Base-by-base conservation (phyloP, 2,888 invertebrate genomes). In the Clostera curtula region DNA sequence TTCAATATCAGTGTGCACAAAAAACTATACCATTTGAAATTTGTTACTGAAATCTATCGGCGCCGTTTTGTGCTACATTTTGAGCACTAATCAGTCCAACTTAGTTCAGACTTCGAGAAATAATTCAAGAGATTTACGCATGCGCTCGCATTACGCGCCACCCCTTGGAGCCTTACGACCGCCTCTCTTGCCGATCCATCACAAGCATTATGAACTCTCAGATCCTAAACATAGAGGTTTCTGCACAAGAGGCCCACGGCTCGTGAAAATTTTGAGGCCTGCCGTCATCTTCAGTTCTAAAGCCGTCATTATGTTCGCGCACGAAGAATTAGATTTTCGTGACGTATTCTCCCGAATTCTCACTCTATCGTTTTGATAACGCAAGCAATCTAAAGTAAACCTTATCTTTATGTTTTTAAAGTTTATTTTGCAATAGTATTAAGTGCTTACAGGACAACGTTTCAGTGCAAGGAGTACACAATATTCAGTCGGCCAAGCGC, bases 81-180 rank as follows among this genome's bases (percentile, higher is more conserved):
- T 24, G 34, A 34, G 32, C 30, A 44, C 37, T 47, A 50, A 49
- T 50, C 50, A 47, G 50, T 41, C 23, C 37, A 52, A 52, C 50
- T 51, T 52, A 75, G 56, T 71, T 75, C 50, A 54, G 60, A 72
- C 62, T 73, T 70, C 57, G 43, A 57, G 56, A 65, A 70, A 65
- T 62, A 61, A 64, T 69, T 63, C 45, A 62, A 53, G 51, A 57
- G 59, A 67, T 50, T 60, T 63, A 76, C 85, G 85, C 85, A 79
- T 82, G 85, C 85, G 84, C 77, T 67, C 43, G 32, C 54, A 65
- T 66, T 70, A 73, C 77, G 83, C 80, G 66, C 82, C 85, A 83
- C 85, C 84, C 84, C 80, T 80, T 48, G 52, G 74, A 67, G 48
- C 70, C 71, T 72, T 80, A 82, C 80, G 82, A 80, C 82, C 83